phyloP scores from a whole-genome alignment of 2,113 vertebrate genomes.

The Apistogramma diplotaenia region DNA sequence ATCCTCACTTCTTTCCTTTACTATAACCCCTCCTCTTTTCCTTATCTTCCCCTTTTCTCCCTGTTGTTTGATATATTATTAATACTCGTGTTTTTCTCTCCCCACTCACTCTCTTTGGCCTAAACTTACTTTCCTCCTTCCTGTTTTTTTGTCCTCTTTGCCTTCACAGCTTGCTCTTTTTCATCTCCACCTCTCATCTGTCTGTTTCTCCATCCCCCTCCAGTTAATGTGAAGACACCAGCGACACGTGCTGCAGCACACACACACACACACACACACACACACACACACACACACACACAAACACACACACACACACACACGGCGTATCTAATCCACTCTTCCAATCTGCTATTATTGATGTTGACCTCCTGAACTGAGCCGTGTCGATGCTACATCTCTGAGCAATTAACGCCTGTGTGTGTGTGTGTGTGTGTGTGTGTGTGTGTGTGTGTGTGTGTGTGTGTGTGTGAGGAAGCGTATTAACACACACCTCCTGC shows the following conservation, averaged over 20 bases:
- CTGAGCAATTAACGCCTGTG: slow-evolving; percentile 56
- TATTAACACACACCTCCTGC: slow-evolving; percentile 41
- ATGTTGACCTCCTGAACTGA: slow-evolving; percentile 68
- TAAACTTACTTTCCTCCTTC: neutral
- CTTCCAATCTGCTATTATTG: slow-evolving; percentile 72
- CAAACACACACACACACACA: slow-evolving; percentile 16
- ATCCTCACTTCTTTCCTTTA: neutral
- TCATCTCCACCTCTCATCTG: neutral
- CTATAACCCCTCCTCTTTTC: neutral
- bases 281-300: neutral
- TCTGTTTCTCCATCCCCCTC: neutral
- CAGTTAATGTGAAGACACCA: slow-evolving; percentile 19
- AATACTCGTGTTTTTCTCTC: neutral
- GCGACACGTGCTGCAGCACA: neutral
- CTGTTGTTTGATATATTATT: slow-evolving; percentile 20
- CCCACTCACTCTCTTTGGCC: neutral
- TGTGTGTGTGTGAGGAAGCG: slow-evolving; percentile 3
- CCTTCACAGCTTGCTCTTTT: neutral
- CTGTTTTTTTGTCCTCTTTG: neutral
- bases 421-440: slow-evolving; percentile 37
- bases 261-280: no score
- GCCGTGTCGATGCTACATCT: slow-evolving; percentile 52
- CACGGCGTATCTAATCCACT: slow-evolving; percentile 66
- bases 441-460: slow-evolving; percentile 36
- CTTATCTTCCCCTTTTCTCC: neutral